phyloP scores from a whole-genome alignment of 2,797 vertebrate species.

The Orientallactaga sibirica region DNA sequence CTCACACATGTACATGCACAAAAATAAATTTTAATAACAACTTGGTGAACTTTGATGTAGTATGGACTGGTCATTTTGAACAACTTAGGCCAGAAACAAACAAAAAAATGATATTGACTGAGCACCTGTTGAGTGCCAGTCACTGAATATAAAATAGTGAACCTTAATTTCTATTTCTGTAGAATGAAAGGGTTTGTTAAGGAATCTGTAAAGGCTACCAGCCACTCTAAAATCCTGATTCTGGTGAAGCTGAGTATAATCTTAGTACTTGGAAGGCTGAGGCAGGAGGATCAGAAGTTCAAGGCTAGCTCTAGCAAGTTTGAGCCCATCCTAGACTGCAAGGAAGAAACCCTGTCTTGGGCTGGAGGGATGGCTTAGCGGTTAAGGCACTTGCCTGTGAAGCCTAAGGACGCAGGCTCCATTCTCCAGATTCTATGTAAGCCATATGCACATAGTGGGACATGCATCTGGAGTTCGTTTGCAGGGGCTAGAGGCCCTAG shows the following conservation, averaged over 20 bases:
- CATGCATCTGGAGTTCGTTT: too few species aligned
- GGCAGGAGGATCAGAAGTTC: not conserved
- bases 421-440: too few species aligned
- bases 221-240: not conserved
- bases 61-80: not conserved
- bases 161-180: not conserved
- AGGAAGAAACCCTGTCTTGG: too few species aligned
- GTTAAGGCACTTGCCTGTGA: too few species aligned
- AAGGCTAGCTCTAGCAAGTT: not conserved
- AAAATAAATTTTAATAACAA: too few species aligned
- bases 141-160: not conserved
- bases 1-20: too few species aligned
- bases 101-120: not conserved
- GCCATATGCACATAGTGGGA: too few species aligned
- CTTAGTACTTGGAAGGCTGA: not conserved
- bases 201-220: slow-evolving; percentile 20
- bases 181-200: not conserved
- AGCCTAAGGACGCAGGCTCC: too few species aligned
- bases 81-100: slow-evolving; percentile 9
- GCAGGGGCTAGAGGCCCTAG: too few species aligned
- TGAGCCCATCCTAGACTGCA: not conserved
- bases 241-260: not conserved
- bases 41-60: too few species aligned
- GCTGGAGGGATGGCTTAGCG: too few species aligned
- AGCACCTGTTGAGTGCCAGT: not conserved